Percentiles rank a stretch among this genome's conserved stretches.
phyloP scores from a whole-genome alignment of 2,888 invertebrate genomes.

The Heteromurus nitidus region DNA sequence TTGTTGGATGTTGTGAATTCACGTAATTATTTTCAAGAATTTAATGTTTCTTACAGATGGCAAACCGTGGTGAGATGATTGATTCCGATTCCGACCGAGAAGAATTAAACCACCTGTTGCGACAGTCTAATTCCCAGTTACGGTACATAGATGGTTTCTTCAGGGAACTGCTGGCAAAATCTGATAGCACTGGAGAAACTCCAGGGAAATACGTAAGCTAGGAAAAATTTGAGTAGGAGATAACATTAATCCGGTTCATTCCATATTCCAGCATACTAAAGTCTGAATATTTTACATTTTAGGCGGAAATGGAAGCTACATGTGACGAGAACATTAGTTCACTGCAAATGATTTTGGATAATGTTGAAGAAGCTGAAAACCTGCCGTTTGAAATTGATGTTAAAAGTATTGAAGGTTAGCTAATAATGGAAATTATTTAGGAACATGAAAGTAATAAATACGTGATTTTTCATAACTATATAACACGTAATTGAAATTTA shows the following conservation, averaged over 20 bases:
- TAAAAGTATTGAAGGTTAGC: constrained; percentile 69
- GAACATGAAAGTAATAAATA: background rate
- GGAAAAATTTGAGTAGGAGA: background rate
- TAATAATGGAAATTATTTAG: background rate
- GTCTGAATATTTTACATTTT: background rate
- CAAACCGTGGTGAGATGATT: constrained; percentile 71
- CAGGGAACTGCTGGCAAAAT: constrained; percentile 66
- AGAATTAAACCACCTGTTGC: constrained; percentile 71
- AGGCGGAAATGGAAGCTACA: constrained; percentile 73
- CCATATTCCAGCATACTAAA: too few relatives aligned
- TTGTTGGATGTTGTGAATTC: background rate
- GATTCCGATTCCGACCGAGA: constrained; percentile 73
- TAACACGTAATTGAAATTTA: constrained; percentile 14
- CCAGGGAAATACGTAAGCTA: constrained; percentile 71
- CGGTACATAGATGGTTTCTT: constrained; percentile 69
- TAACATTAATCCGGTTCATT: too few relatives aligned
- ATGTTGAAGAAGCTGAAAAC: constrained; percentile 67
- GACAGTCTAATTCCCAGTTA: constrained; percentile 71
- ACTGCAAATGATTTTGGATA: constrained; percentile 68
- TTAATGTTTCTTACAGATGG: constrained; percentile 47
- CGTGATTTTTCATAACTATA: too few relatives aligned
- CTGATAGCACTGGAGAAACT: constrained; percentile 55
- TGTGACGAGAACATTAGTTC: constrained; percentile 72
- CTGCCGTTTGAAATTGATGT: constrained; percentile 71
- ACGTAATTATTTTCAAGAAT: background rate